phyloP scores from a whole-genome alignment of 2,888 invertebrate genomes.

The Limnephilus marmoratus region DNA sequence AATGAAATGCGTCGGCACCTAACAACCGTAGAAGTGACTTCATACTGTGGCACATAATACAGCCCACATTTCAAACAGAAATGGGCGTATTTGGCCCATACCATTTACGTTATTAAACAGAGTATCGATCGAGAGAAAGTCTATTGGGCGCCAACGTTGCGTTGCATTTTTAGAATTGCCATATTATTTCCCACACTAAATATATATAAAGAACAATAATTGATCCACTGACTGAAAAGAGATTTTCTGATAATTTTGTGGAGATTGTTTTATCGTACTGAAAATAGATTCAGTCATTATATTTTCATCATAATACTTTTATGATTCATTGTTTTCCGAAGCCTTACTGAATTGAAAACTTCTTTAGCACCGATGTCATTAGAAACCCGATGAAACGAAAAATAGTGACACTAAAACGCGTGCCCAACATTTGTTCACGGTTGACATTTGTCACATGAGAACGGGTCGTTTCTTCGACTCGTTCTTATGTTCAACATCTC shows the following conservation, averaged over 20 bases:
- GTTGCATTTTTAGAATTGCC: background rate
- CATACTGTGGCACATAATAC: background rate
- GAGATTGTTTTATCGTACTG: background rate
- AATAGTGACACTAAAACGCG: no score
- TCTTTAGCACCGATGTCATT: no score
- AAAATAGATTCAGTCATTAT: background rate
- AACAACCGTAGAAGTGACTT: background rate
- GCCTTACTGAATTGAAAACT: no score
- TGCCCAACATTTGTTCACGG: no score
- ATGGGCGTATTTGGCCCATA: background rate
- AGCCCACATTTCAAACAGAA: background rate
- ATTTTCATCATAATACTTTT: background rate
- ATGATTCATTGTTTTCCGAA: no score
- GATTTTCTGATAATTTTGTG: background rate
- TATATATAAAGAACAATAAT: background rate
- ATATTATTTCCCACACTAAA: background rate
- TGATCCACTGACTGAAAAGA: background rate
- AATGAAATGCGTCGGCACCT: background rate
- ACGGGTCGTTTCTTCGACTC: no score
- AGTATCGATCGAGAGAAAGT: slow-evolving; percentile 12
- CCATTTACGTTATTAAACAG: background rate
- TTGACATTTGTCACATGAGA: no score
- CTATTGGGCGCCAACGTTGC: background rate
- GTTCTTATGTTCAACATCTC: no score
- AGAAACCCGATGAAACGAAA: no score